Conservation (phyloP, 1,140 invertebrate genomes). For the Aporrectodea caliginosa region DNA sequence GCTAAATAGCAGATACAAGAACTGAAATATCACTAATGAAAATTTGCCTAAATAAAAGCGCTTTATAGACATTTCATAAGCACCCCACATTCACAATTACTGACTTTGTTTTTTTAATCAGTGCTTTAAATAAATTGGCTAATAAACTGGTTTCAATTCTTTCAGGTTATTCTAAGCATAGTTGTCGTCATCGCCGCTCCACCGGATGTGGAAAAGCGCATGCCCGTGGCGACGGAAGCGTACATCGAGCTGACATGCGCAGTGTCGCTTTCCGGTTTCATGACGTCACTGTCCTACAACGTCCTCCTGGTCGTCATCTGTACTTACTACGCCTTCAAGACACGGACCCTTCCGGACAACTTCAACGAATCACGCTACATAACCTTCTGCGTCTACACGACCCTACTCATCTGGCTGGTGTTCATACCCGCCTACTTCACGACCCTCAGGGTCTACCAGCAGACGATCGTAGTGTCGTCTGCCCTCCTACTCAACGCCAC, state of each 20-base stretch:
- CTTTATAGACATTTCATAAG: too few species aligned
- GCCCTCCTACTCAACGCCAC: constrained; percentile 40
- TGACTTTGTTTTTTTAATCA: too few species aligned
- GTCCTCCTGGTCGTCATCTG: constrained; percentile 80
- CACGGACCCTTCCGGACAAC: constrained; percentile 47
- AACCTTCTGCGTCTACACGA: constrained; percentile 46
- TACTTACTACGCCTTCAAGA: constrained; percentile 79
- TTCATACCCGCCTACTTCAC: constrained; percentile 47
- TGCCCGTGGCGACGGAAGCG: constrained; percentile 6
- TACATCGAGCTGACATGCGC: constrained; percentile 21
- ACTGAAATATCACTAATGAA: too few species aligned
- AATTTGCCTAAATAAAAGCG: too few species aligned
- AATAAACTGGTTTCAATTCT: too few species aligned
- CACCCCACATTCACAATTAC: too few species aligned
- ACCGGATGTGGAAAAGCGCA: not conserved
- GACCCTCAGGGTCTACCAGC: constrained; percentile 34
- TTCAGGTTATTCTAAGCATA: not conserved
- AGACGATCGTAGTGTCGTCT: constrained; percentile 33
- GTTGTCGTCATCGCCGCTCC: not conserved
- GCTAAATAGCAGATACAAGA: too few species aligned
- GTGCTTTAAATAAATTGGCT: too few species aligned
- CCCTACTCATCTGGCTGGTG: constrained; percentile 43
- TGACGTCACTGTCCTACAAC: constrained; percentile 68
- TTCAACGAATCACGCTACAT: constrained; percentile 50
- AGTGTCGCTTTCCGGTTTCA: constrained; percentile 20